Evolutionary conservation across 2,113 vertebrate species (phyloP).

Genomic region (Lycaon pictus): DNA sequence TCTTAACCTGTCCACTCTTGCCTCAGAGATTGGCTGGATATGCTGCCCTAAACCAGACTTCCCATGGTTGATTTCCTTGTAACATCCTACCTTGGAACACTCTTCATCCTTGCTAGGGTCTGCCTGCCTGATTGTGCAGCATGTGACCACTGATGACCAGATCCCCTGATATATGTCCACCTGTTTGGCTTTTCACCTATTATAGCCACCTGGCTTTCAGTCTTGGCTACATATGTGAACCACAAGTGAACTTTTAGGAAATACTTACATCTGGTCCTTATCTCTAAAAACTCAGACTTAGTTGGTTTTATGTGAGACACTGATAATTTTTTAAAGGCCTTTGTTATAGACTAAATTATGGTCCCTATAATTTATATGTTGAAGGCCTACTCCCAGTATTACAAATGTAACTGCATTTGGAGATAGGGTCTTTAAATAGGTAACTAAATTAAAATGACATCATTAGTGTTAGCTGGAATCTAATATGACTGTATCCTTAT

Average conservation of each 20-base stretch:
- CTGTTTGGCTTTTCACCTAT: not conserved
- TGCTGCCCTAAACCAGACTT: not conserved
- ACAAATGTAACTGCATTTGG: conserved; percentile 17
- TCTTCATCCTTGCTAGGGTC: not conserved
- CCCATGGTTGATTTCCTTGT: not conserved
- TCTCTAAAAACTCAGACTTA: conserved; percentile 9
- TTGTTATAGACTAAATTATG: not conserved
- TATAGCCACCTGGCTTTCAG: not conserved
- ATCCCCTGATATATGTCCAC: not conserved
- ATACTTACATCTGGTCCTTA: not conserved
- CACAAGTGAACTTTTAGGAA: not conserved
- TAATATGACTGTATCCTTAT: not conserved
- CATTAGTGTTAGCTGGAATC: not conserved
- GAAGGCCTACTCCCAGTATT: not conserved
- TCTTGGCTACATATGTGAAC: not conserved
- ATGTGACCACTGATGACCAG: not conserved
- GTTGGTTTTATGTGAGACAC: not conserved
- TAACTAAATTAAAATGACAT: conserved; percentile 36
- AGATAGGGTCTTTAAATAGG: not conserved
- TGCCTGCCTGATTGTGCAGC: not conserved
- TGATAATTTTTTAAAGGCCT: not conserved
- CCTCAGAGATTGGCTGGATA: not conserved
- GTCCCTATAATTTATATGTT: not conserved
- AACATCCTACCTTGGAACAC: not conserved
- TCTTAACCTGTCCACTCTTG: not conserved